A percentile compares a stretch with the other conserved stretches of the same genome.
These are phyloP conservation scores for Scortum barcoo DNA, from an alignment of 2,113 vertebrate genomes.

Conservation along the genomic window DNA sequence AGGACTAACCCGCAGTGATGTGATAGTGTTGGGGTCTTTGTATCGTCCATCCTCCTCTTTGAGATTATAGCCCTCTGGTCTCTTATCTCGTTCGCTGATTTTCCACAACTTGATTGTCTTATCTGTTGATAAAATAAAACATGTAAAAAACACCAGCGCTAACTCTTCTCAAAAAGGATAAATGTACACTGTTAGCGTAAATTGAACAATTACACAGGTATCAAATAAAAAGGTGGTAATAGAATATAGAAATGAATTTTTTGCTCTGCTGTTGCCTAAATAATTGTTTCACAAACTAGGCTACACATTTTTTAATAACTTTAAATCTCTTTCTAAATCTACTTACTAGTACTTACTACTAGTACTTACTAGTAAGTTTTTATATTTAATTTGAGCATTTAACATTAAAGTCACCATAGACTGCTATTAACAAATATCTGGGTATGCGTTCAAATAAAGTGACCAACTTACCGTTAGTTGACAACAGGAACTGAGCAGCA, in stretches of 20 bases:
- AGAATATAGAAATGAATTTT: background rate
- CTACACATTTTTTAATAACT: background rate
- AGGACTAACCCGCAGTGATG: constrained; percentile 79
- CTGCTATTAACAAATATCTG: background rate
- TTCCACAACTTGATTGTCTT: constrained; percentile 99
- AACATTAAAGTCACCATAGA: background rate
- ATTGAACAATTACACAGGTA: background rate
- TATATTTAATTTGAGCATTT: background rate
- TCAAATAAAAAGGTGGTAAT: background rate
- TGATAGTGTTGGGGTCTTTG: constrained; percentile 83
- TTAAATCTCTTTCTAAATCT: too few relatives aligned
- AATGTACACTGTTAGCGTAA: background rate
- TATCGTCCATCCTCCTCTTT: constrained; percentile 87
- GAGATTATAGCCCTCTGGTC: constrained; percentile 97
- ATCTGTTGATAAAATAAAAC: constrained; percentile 83
- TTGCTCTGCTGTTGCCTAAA: background rate
- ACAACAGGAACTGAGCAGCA: constrained; percentile 97
- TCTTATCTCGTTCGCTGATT: constrained; percentile 98
- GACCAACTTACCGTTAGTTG: constrained; percentile 92
- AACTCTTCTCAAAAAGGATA: background rate
- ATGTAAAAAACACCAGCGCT: background rate
- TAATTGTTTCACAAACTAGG: background rate
- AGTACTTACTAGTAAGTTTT: too few relatives aligned
- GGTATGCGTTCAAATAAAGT: background rate
- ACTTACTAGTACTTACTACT: too few relatives aligned